Conservation (phyloP, 2,113 vertebrate genomes). For the Ciconia boyciana region DNA sequence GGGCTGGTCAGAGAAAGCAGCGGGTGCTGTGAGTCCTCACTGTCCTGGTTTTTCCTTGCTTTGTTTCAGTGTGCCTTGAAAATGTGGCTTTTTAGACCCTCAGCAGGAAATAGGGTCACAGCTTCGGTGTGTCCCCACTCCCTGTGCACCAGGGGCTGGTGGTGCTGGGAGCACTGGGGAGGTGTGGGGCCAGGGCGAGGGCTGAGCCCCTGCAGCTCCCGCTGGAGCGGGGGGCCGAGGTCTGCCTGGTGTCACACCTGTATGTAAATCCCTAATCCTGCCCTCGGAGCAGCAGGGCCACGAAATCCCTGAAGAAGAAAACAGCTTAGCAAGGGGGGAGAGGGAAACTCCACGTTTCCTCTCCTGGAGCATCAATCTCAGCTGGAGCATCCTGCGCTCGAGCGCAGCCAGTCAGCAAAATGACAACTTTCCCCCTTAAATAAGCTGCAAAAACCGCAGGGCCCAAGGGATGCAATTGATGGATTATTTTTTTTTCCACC, state of each 20-base stretch:
- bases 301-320: not conserved
- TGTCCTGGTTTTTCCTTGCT: not conserved
- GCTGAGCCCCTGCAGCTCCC: not conserved
- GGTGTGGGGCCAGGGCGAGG: not conserved
- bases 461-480: not conserved
- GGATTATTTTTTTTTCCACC: not conserved
- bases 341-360: not conserved
- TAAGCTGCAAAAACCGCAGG: accelerated
- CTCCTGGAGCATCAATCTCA: not conserved
- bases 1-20: not conserved
- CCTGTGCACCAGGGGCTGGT: accelerated
- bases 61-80: not conserved
- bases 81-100: not conserved
- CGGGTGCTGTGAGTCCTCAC: accelerated
- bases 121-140: accelerated
- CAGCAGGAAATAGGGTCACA: not conserved
- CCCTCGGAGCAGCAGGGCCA: not conserved
- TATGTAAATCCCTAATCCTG: conserved; percentile 58
- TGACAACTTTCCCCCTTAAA: not conserved
- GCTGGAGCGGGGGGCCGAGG: not conserved
- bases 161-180: not conserved
- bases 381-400: not conserved
- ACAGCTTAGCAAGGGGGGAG: not conserved
- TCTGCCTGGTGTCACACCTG: conserved; percentile 11
- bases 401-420: not conserved